phyloP scores from a whole-genome alignment of 2,797 vertebrate genomes.

The Hemibagrus guttatus region DNA sequence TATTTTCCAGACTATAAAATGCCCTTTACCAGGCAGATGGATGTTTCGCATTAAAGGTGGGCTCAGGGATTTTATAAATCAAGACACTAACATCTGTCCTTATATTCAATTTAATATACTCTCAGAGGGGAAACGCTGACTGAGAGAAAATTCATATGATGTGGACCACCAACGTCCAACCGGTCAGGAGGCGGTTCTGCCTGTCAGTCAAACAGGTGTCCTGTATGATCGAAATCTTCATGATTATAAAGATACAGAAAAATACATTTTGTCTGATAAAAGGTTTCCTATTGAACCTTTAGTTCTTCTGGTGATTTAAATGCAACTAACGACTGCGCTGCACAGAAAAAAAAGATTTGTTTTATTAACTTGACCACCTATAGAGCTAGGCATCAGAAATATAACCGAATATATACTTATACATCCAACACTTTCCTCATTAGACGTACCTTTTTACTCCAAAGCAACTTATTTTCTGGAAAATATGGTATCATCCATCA shows the following conservation, averaged over 20 bases:
- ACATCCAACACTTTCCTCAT: not conserved
- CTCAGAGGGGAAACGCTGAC: not conserved
- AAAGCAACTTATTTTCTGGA: slow-evolving; percentile 3
- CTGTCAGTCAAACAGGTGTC: not conserved
- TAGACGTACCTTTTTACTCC: not conserved
- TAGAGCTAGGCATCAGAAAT: not conserved
- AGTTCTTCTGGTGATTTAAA: not conserved
- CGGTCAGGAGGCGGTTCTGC: not conserved
- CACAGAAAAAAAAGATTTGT: not conserved
- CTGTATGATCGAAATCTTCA: not conserved
- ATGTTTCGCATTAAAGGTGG: not conserved
- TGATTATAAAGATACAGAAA: not conserved
- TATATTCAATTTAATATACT: slow-evolving; percentile 4
- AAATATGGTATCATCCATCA: not conserved
- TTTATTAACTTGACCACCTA: not conserved
- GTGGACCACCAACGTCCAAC: not conserved
- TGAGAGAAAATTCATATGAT: not conserved
- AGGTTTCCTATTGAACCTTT: not conserved
- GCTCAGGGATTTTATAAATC: not conserved
- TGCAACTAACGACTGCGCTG: not conserved
- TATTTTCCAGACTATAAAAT: slow-evolving; percentile 19
- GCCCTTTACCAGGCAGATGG: not conserved
- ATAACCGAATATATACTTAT: not conserved
- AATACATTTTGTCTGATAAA: not conserved
- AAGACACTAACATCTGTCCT: not conserved